phyloP scores from a whole-genome alignment of 2,797 vertebrate genomes.

The Podargus strigoides region DNA sequence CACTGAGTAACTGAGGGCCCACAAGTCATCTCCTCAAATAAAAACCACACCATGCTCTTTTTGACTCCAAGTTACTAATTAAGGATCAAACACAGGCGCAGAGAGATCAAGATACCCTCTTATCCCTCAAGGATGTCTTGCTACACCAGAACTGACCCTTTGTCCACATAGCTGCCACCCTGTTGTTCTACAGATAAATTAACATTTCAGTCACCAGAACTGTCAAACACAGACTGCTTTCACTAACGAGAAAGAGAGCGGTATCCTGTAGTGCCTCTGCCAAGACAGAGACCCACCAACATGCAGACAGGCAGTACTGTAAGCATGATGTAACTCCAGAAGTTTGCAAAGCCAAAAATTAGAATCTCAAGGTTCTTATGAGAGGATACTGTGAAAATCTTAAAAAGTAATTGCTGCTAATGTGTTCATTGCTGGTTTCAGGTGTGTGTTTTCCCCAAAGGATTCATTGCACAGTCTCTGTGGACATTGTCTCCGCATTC shows the following conservation, averaged over 20 bases:
- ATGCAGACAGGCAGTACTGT: neutral
- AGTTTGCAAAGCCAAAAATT: neutral
- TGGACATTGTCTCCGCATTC: neutral
- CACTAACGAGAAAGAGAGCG: neutral
- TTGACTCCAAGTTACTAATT: neutral
- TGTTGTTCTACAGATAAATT: neutral
- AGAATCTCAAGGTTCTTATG: neutral
- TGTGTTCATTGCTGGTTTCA: neutral
- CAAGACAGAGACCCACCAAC: neutral
- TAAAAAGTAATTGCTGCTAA: neutral
- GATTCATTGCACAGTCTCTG: neutral
- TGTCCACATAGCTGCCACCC: neutral
- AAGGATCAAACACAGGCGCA: neutral
- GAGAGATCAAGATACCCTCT: neutral
- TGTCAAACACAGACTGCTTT: neutral
- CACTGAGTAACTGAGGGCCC: neutral
- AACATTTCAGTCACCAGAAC: neutral
- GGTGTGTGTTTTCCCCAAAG: neutral
- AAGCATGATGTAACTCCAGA: neutral
- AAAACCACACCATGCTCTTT: neutral
- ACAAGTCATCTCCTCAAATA: neutral
- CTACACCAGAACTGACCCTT: neutral
- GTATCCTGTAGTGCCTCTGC: neutral
- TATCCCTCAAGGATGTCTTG: neutral
- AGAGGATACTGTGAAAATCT: neutral